Evolutionary conservation across 1,140 invertebrate genomes (phyloP).

Genomic region (Pachypsylla venusta): DNA sequence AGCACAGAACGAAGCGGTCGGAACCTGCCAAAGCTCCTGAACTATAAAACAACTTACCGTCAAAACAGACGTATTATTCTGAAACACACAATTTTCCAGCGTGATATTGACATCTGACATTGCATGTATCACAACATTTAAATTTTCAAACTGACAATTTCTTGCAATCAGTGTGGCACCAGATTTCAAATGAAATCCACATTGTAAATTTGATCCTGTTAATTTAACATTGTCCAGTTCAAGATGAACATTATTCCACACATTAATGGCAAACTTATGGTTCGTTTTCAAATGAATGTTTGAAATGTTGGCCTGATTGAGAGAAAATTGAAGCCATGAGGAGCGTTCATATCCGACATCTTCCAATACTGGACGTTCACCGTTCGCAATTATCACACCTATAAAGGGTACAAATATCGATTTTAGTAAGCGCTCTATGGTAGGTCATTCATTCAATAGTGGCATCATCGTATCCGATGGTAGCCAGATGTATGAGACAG

Average conservation of each 20-base stretch:
- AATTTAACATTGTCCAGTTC: neutral
- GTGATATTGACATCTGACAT: neutral
- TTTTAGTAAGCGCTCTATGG: neutral
- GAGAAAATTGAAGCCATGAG: neutral
- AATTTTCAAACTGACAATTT: slow-evolving; percentile 1
- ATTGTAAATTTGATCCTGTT: neutral
- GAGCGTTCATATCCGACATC: neutral
- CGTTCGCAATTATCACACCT: neutral
- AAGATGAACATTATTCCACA: neutral
- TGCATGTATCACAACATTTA: neutral
- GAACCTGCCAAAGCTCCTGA: too few species aligned
- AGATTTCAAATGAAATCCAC: neutral
- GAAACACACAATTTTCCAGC: neutral
- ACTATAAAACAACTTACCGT: too few species aligned
- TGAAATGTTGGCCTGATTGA: slow-evolving; percentile 3
- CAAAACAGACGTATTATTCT: neutral
- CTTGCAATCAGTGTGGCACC: neutral
- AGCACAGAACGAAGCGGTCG: too few species aligned
- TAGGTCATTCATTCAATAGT: neutral
- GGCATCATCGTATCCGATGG: neutral
- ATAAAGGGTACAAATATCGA: neutral
- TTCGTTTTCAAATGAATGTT: neutral
- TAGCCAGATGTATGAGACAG: neutral
- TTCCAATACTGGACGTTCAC: neutral
- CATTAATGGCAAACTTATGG: neutral